These are phyloP conservation scores for Trididemnum miniatum DNA, from an alignment of 23 tunicate genomes.

Conservation along the genomic window DNA sequence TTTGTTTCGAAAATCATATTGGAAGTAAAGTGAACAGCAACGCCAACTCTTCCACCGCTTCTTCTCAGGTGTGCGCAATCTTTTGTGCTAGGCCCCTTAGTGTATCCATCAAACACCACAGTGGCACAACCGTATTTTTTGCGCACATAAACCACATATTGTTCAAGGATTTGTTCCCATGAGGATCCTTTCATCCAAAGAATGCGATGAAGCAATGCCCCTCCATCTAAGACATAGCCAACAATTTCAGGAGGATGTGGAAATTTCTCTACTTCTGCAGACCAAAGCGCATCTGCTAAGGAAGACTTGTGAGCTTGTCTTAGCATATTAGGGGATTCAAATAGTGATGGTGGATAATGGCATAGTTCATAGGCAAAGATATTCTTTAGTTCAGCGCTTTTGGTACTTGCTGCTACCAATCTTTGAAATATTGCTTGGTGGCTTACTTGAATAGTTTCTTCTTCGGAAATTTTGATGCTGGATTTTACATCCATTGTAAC, in stretches of 20 bases:
- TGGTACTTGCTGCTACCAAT: not conserved
- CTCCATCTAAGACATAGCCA: not conserved
- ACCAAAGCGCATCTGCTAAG: not conserved
- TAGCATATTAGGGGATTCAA: not conserved
- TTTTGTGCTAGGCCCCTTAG: too few species aligned
- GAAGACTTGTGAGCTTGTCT: not conserved
- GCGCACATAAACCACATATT: too few species aligned
- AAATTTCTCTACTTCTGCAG: not conserved
- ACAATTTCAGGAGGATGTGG: not conserved
- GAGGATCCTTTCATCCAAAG: not conserved
- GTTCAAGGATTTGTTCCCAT: too few species aligned
- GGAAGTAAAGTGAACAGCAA: too few species aligned
- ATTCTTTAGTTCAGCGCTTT: not conserved
- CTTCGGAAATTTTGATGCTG: too few species aligned
- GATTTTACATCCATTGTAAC: too few species aligned
- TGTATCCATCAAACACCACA: too few species aligned
- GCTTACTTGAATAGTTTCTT: not conserved
- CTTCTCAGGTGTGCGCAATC: too few species aligned
- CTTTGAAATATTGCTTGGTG: not conserved
- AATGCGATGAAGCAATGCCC: not conserved
- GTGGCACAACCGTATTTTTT: too few species aligned
- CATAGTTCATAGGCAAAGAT: not conserved
- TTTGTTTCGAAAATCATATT: too few species aligned
- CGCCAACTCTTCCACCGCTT: too few species aligned
- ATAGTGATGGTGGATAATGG: not conserved